Evolutionary conservation across 2,797 vertebrate species (phyloP).

Genomic region (Ciconia nigra): DNA sequence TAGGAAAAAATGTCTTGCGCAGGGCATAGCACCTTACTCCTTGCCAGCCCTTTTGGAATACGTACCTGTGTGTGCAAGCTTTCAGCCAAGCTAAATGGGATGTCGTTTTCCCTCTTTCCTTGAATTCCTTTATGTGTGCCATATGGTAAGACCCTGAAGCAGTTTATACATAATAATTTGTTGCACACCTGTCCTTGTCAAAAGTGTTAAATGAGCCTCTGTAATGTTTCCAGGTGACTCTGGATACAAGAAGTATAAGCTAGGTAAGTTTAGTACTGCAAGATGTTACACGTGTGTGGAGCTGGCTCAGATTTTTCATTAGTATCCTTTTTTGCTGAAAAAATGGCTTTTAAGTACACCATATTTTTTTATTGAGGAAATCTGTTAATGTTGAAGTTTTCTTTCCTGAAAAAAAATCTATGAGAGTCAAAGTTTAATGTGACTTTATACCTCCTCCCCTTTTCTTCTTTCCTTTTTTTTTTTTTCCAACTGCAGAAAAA

Average conservation of each 20-base stretch:
- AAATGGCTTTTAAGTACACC: background rate
- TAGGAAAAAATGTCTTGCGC: background rate
- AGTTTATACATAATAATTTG: slow-evolving; percentile 42
- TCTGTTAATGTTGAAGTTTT: background rate
- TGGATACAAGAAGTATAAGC: background rate
- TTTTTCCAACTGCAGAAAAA: background rate
- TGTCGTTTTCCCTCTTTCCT: background rate
- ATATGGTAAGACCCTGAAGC: slow-evolving; percentile 18
- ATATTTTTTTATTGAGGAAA: background rate
- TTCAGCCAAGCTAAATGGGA: background rate
- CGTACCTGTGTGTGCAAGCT: background rate
- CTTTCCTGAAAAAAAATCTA: background rate
- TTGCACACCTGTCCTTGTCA: slow-evolving; percentile 39
- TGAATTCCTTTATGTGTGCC: slow-evolving; percentile 4
- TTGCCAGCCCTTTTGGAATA: background rate
- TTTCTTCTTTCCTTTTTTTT: background rate
- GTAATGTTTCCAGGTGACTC: slow-evolving; percentile 32
- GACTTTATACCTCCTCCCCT: background rate
- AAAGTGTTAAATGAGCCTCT: slow-evolving; percentile 33
- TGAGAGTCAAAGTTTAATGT: background rate
- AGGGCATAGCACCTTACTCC: background rate
- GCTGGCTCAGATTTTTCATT: slow-evolving; percentile 8
- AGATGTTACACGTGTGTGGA: background rate
- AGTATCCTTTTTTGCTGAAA: background rate
- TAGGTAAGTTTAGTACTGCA: background rate